Conservation (phyloP, 2,797 vertebrate genomes). For the Limosa lapponica region DNA sequence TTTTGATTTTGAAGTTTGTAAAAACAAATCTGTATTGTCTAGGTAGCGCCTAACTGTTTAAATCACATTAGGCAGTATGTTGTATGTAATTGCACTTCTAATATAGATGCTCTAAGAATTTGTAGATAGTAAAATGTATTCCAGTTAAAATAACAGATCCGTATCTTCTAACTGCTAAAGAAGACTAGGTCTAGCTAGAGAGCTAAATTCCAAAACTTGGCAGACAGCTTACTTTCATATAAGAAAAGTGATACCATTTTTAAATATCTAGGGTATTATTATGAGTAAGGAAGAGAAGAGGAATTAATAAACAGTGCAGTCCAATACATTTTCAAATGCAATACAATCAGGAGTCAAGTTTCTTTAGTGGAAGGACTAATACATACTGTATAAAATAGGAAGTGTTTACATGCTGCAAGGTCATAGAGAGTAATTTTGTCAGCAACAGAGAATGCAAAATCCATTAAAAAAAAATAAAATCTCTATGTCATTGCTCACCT, state of each 20-base stretch:
- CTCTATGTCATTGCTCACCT: neutral
- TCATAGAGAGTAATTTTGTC: constrained; percentile 5
- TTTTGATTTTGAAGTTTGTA: neutral
- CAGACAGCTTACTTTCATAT: constrained; percentile 60
- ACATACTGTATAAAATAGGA: constrained; percentile 2
- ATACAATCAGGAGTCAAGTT: neutral
- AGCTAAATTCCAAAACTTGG: constrained; percentile 63
- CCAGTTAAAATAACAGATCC: constrained; percentile 62
- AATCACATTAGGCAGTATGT: neutral
- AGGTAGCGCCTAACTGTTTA: neutral
- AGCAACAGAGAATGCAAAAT: neutral
- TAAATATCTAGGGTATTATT: constrained; percentile 52
- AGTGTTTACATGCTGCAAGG: neutral
- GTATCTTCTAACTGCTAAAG: constrained; percentile 57
- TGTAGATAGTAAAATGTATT: constrained; percentile 45
- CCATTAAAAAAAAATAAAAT: neutral
- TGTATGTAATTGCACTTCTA: neutral
- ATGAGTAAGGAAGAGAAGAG: constrained; percentile 45
- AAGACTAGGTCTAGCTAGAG: constrained; percentile 41
- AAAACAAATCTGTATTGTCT: neutral
- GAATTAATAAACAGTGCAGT: constrained; percentile 47
- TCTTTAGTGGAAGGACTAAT: neutral
- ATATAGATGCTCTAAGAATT: neutral
- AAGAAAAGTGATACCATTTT: constrained; percentile 61
- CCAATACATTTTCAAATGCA: constrained; percentile 55